phyloP scores from a whole-genome alignment of 2,888 invertebrate genomes.

The Dynastes maya region DNA sequence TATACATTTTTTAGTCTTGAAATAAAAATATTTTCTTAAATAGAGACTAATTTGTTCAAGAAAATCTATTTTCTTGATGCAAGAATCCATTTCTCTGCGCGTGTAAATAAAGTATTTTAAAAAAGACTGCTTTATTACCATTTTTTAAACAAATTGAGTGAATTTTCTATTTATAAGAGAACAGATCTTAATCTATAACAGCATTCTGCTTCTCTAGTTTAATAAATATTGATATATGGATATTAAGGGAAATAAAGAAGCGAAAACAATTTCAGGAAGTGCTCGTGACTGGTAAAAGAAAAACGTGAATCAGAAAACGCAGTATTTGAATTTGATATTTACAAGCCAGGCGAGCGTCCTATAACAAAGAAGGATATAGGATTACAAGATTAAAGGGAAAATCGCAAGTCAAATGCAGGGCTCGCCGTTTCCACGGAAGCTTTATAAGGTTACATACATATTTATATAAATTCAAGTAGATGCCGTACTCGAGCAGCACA shows the following conservation, averaged over 20 bases:
- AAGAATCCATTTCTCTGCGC: too few species aligned
- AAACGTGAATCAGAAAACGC: conserved; percentile 9
- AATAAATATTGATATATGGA: conserved; percentile 31
- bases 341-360: conserved; percentile 7
- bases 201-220: conserved; percentile 9
- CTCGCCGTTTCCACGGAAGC: not conserved
- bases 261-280: conserved; percentile 30
- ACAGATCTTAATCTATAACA: not conserved
- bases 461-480: not conserved
- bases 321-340: conserved; percentile 27
- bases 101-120: too few species aligned
- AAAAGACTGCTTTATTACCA: too few species aligned
- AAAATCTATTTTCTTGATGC: too few species aligned
- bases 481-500: too few species aligned
- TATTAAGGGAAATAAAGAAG: conserved; percentile 11
- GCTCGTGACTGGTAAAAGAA: not conserved
- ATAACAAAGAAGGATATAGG: not conserved
- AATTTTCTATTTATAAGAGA: not conserved
- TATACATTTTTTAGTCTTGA: too few species aligned
- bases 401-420: conserved; percentile 4
- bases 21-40: too few species aligned
- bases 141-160: conserved; percentile 4
- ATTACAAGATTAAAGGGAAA: not conserved
- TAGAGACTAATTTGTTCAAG: too few species aligned
- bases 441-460: conserved; percentile 7